These are phyloP conservation scores for Dasyornis broadbenti DNA, from an alignment of 2,113 vertebrate genomes.

Conservation along the genomic window DNA sequence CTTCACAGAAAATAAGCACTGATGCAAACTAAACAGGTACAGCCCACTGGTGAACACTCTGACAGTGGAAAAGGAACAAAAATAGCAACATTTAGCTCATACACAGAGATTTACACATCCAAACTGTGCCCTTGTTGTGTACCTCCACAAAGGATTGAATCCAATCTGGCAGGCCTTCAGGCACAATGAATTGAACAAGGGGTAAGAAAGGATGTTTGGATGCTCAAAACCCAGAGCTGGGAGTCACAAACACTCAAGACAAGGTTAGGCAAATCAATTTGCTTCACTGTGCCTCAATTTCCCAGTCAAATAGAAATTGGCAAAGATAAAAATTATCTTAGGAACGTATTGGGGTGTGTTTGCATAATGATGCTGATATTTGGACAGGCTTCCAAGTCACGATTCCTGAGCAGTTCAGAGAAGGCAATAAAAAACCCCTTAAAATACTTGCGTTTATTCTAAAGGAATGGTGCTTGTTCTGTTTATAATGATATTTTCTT, in stretches of 20 bases:
- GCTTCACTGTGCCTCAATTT: background rate
- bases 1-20: background rate
- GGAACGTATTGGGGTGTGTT: background rate
- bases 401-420: background rate
- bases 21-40: background rate
- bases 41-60: background rate
- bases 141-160: background rate
- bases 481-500: background rate
- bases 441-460: background rate
- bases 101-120: background rate
- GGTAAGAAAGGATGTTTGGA: background rate
- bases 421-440: background rate
- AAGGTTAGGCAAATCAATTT: background rate
- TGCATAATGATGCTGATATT: background rate
- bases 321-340: background rate
- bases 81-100: background rate
- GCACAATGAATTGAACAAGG: background rate
- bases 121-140: background rate
- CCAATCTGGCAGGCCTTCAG: background rate
- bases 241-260: background rate
- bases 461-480: background rate
- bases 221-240: background rate
- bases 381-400: background rate
- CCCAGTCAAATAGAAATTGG: background rate
- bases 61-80: background rate